Percentiles rank a stretch among this genome's conserved stretches.
These are phyloP conservation scores for Caerostris extrusa DNA, from an alignment of 1,140 invertebrate genomes.

Conservation along the genomic window DNA sequence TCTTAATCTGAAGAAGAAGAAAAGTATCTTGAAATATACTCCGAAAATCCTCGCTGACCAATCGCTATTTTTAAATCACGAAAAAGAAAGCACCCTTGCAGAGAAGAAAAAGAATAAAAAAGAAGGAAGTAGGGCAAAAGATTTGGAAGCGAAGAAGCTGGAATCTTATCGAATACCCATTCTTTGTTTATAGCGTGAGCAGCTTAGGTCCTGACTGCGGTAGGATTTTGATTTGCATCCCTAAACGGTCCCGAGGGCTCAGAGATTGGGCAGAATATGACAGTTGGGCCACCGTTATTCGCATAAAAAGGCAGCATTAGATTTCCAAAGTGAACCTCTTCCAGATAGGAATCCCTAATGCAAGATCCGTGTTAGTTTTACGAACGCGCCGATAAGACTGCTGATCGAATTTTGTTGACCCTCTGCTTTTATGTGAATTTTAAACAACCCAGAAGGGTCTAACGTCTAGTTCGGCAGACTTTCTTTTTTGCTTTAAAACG, in stretches of 20 bases:
- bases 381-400: slow-evolving; percentile 27
- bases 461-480: no score
- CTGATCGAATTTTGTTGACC: slow-evolving; percentile 60
- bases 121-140: background rate
- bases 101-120: background rate
- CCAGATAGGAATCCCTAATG: slow-evolving; percentile 31
- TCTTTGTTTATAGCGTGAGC: slow-evolving; percentile 63
- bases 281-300: slow-evolving; percentile 27
- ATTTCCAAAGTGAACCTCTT: slow-evolving; percentile 37
- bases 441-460: background rate
- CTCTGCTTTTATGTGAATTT: slow-evolving; percentile 30
- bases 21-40: slow-evolving; percentile 8
- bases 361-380: slow-evolving; percentile 57
- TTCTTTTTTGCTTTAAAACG: no score
- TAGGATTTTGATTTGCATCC: slow-evolving; percentile 69
- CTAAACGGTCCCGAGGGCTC: slow-evolving; percentile 51
- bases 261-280: slow-evolving; percentile 53
- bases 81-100: background rate
- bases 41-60: background rate
- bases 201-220: slow-evolving; percentile 32
- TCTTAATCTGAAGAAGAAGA: background rate
- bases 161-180: slow-evolving; percentile 39
- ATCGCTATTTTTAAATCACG: slow-evolving; percentile 7
- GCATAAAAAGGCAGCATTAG: slow-evolving; percentile 55
- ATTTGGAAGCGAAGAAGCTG: background rate